phyloP scores from a whole-genome alignment of 2,797 vertebrate genomes.

The Sebastes wilsoni region DNA sequence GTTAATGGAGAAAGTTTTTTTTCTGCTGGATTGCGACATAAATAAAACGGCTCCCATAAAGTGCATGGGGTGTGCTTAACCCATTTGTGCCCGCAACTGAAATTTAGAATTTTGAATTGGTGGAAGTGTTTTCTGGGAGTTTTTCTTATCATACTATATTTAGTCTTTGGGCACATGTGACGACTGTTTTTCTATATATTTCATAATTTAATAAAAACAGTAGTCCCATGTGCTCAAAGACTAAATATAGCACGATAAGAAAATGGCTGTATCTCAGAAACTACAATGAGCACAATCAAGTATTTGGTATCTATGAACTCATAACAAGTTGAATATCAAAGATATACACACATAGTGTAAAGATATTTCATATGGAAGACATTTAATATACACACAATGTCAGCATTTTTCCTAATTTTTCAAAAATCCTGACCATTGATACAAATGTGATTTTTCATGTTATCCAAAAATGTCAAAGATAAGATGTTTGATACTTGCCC shows the following conservation, averaged over 20 bases:
- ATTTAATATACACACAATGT: not conserved
- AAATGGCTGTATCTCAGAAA: not conserved
- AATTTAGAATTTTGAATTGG: not conserved
- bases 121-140: no score
- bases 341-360: not conserved
- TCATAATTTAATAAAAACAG: not conserved
- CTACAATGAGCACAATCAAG: not conserved
- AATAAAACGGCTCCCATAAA: conserved; percentile 17
- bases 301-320: not conserved
- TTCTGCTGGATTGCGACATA: not conserved
- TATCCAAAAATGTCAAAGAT: not conserved
- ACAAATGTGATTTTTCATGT: not conserved
- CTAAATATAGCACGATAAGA: not conserved
- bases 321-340: not conserved
- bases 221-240: not conserved
- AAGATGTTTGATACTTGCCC: not conserved
- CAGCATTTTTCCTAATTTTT: not conserved
- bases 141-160: not conserved
- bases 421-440: not conserved
- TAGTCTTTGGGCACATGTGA: not conserved
- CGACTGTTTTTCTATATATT: not conserved
- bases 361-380: not conserved
- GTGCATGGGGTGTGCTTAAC: conserved; percentile 30
- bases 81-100: not conserved
- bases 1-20: not conserved